A percentile compares a stretch with the other conserved stretches of the same genome.
These are phyloP conservation scores for Chrysolina oricalcia DNA, from an alignment of 2,888 invertebrate genomes.

Conservation along the genomic window DNA sequence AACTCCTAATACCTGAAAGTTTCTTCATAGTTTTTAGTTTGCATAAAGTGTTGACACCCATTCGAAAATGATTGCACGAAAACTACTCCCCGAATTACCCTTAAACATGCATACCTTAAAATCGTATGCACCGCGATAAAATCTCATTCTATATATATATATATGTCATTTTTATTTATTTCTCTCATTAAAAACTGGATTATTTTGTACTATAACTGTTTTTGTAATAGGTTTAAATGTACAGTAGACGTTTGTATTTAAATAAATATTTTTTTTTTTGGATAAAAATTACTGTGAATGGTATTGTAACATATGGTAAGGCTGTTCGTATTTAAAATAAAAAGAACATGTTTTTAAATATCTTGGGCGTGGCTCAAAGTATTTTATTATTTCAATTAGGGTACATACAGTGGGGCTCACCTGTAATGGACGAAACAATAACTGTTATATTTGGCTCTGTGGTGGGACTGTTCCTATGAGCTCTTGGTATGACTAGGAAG, in stretches of 20 bases:
- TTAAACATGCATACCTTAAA: neutral
- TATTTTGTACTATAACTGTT: constrained; percentile 60
- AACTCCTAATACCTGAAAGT: neutral
- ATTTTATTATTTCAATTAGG: constrained; percentile 64
- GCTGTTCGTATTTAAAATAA: constrained; percentile 62
- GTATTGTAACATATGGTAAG: constrained; percentile 71
- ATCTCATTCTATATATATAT: constrained; percentile 53
- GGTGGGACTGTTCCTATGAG: neutral
- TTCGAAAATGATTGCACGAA: constrained; percentile 14
- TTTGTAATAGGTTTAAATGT: constrained; percentile 59
- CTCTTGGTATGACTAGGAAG: neutral
- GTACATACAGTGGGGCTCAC: constrained; percentile 41
- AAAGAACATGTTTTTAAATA: constrained; percentile 61
- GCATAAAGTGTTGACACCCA: neutral
- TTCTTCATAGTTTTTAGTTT: neutral
- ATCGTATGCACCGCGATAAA: constrained; percentile 21
- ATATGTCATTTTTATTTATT: constrained; percentile 55
- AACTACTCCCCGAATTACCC: constrained; percentile 3
- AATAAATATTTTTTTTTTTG: constrained; percentile 50
- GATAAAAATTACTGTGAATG: constrained; percentile 44
- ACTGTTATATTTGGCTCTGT: neutral
- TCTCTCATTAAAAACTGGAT: constrained; percentile 51
- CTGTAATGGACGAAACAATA: constrained; percentile 34
- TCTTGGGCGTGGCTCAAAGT: constrained; percentile 60
- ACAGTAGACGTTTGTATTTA: constrained; percentile 62